phyloP scores from a whole-genome alignment of 2,113 vertebrate species.

The Pyxicephalus adspersus region DNA sequence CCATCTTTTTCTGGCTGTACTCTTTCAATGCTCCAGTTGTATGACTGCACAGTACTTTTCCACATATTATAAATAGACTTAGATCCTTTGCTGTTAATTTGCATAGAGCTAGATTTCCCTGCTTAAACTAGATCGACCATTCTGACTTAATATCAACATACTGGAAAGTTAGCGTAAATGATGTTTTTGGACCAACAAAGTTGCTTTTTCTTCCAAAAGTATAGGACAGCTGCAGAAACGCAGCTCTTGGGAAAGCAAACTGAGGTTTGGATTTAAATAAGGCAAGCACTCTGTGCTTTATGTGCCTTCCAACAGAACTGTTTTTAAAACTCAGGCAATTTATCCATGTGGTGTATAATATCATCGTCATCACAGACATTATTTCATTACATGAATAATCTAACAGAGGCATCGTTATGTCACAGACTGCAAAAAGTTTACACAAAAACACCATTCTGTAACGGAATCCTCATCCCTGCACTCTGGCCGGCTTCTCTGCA shows the following conservation, averaged over 20 bases:
- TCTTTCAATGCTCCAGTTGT: conserved; percentile 21
- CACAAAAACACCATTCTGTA: conserved; percentile 44
- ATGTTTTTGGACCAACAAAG: conserved; percentile 52
- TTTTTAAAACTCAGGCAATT: conserved; percentile 54
- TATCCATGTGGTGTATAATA: conserved; percentile 43
- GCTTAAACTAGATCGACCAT: conserved; percentile 22
- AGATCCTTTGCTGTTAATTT: conserved; percentile 21
- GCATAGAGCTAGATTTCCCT: conserved; percentile 19
- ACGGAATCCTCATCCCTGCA: background rate
- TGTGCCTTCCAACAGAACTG: conserved; percentile 56
- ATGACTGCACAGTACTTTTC: conserved; percentile 38
- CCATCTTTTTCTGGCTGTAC: background rate
- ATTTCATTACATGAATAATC: conserved; percentile 50
- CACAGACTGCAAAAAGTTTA: conserved; percentile 55
- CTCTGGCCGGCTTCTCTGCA: background rate
- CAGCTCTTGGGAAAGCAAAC: conserved; percentile 61
- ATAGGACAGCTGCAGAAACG: conserved; percentile 42
- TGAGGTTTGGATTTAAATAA: conserved; percentile 54
- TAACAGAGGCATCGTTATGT: conserved; percentile 57
- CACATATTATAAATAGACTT: background rate
- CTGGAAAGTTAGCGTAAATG: conserved; percentile 46
- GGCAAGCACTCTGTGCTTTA: conserved; percentile 47
- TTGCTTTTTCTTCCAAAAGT: conserved; percentile 56
- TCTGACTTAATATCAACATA: conserved; percentile 12
- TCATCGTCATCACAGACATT: conserved; percentile 51